Evolutionary conservation across 2,888 invertebrate genomes (phyloP), one percentile per base, ranked within the genome.

Genomic region (Drosophila ustulata): DNA sequence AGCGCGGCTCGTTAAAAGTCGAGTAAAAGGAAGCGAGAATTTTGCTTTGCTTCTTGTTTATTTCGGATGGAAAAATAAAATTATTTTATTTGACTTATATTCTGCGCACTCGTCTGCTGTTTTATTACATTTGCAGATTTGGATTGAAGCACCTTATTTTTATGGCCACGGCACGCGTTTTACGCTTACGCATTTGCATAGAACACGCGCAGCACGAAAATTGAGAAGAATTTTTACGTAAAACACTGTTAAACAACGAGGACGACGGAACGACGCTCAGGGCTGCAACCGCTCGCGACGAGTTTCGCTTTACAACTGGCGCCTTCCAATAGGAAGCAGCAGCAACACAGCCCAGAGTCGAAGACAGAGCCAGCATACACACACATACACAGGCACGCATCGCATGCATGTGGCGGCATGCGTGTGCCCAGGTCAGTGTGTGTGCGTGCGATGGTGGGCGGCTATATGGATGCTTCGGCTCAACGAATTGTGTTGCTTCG

Each of bases 251-350:
- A 6, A 47, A 37, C 43, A 43, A 57, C 53, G 39, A 64, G 45
- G 26, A 57, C 68, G 41, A 67, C 30, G 45, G 47, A 49, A 32
- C 62, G 37, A n/a, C 67, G 53, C 66, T 78, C 70, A 65, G 73
- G 56, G 56, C 13, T 37, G 71, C 88, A 82, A 80, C 89, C 84
- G 80, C 74, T 79, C 86, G 80, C 79, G 78, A 77, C 82, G 86
- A 89, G 79, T 71, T 80, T 80, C 81, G 75, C 77, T 84, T 81
- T 77, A 82, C 83, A 82, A 90, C 88, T 90, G 89, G 69, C 67
- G 64, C 78, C 79, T 75, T 79, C 79, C 79, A 75, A 75, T 77
- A 71, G 73, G 80, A 82, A 79, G 70, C 77, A 59, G 67, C 63
- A 71, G 70, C 75, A 72, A 64, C 41, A 57, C 66, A 71, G 43